Percentiles rank a stretch among this genome's conserved stretches.
Conservation (phyloP, 2,797 vertebrate genomes). For the Pitangus sulphuratus region DNA sequence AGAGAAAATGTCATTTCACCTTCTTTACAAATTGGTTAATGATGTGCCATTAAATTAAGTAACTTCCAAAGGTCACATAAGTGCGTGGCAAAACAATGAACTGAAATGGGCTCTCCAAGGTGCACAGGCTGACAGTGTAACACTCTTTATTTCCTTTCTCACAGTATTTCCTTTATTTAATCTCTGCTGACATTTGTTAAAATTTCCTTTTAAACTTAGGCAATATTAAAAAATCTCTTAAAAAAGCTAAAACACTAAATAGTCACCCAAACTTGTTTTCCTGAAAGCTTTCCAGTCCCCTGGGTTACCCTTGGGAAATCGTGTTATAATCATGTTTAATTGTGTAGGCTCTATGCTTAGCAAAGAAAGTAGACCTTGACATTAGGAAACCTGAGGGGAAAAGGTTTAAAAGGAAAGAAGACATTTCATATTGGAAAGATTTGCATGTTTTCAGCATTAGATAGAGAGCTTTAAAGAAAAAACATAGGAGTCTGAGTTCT, state of each 20-base stretch:
- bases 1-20: background rate
- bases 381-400: slow-evolving; percentile 26
- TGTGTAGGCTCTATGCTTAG: background rate
- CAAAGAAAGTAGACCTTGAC: slow-evolving; percentile 1
- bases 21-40: slow-evolving; percentile 31
- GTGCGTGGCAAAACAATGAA: background rate
- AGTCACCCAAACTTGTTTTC: background rate
- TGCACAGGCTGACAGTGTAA: background rate
- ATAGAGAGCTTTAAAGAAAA: background rate
- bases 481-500: background rate
- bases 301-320: background rate
- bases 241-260: background rate
- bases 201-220: background rate
- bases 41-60: slow-evolving; percentile 8
- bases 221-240: background rate
- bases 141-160: background rate
- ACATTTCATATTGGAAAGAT: background rate
- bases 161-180: background rate
- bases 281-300: background rate
- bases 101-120: background rate
- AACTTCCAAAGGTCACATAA: slow-evolving; percentile 31
- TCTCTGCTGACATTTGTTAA: background rate
- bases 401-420: background rate
- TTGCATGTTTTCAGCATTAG: background rate
- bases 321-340: background rate